Evolutionary conservation across 1,140 invertebrate genomes (phyloP).

Genomic region (Thaumatotibia leucotreta): DNA sequence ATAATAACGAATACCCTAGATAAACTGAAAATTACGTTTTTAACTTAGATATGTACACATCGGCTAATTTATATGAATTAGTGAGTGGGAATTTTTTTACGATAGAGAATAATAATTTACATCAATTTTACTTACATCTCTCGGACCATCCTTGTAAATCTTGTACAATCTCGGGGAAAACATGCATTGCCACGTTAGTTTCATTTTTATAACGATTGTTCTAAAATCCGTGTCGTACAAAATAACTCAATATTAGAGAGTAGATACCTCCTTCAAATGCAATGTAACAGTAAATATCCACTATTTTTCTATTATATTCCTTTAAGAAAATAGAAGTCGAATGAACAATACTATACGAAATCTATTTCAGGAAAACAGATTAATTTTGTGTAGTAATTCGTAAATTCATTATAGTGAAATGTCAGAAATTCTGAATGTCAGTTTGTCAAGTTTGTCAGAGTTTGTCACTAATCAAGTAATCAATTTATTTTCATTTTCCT

Average conservation of each 20-base stretch:
- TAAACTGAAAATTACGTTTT: too few species aligned
- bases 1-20: too few species aligned
- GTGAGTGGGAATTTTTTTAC: background rate
- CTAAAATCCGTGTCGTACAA: background rate
- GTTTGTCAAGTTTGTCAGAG: too few species aligned
- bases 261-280: background rate
- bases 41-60: background rate
- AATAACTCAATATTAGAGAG: background rate
- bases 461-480: background rate
- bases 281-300: background rate
- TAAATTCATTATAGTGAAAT: too few species aligned
- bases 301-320: background rate
- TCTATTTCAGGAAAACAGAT: background rate
- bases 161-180: slow-evolving; percentile 50
- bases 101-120: background rate
- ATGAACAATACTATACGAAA: background rate
- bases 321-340: background rate
- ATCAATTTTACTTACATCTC: slow-evolving; percentile 36
- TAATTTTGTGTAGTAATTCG: background rate
- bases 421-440: too few species aligned
- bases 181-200: slow-evolving; percentile 31
- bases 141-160: slow-evolving; percentile 43
- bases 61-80: background rate
- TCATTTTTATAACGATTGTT: slow-evolving; percentile 22
- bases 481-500: too few species aligned